Evolutionary conservation across 2,888 invertebrate species (phyloP), one percentile per base, ranked within the genome.

Genomic region (Pandemis cinnamomeana): DNA sequence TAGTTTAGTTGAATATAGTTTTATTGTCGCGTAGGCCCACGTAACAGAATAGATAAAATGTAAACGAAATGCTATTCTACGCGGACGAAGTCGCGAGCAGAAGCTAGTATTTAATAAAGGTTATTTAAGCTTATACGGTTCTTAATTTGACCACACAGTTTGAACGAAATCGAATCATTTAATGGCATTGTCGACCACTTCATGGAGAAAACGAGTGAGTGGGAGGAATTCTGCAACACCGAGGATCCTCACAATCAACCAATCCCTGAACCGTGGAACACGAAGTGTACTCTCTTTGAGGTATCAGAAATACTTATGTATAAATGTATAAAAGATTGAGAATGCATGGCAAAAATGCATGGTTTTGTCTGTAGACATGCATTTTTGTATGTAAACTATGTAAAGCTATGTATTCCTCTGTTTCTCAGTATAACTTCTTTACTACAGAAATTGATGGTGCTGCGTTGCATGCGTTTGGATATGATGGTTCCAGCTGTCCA

Each of bases 391-490:
- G 27, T 27, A 27, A 1, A 1, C 1, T 36, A 36, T 36, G 27
- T 36, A 36, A 36, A 36, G 27, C 27, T 36, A 36, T 36, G 27
- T 36, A 36, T 36, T 36, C 4, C 27, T 36, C 27, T 36, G 27
- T 36, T 2, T 36, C 27, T 36, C 27, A 36, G 27, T 36, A 36
- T 20, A 4, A 7, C 20, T 15, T 5, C 11, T 11, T 55, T 55
- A 15, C 20, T 6, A 15, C 55, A 98, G 93, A 96, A 96, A 89
- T 89, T 99, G 82, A 89, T 97, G 78, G 90, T 99, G 3, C 87
- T 99, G 8, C 95, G 98, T 67, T 97, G 97, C 79, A 95, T 99
- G 81, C 95, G 99, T 61, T 96, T 97, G 36, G 99, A 99, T 87
- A 99, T 98, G 95, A 95, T 98, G 89, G 96, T 97, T 70, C 97